These are phyloP conservation scores for Euura lappo DNA, from an alignment of 1,140 invertebrate genomes.

Conservation along the genomic window DNA sequence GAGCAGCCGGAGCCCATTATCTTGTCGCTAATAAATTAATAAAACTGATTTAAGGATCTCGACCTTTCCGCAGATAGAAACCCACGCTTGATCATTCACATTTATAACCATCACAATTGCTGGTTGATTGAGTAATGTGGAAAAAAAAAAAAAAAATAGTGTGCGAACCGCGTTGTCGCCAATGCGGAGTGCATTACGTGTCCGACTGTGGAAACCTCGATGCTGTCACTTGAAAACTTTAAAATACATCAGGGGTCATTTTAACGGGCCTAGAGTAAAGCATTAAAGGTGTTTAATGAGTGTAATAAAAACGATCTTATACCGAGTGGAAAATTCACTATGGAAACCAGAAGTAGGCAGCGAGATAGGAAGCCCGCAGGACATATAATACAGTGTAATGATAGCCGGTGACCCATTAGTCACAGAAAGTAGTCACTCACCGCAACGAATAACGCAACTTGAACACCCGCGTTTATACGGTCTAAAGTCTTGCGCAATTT, in stretches of 20 bases:
- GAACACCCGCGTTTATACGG: not conserved
- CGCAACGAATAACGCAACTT: not conserved
- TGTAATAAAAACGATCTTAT: not conserved
- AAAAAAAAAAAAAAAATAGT: not conserved
- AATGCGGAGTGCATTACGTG: no score
- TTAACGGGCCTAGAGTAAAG: not conserved
- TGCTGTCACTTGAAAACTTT: no score
- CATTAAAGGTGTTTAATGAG: not conserved
- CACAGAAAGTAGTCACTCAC: not conserved
- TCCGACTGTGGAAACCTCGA: no score
- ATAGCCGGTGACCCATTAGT: not conserved
- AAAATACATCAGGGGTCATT: not conserved
- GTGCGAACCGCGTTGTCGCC: no score
- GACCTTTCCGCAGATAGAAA: not conserved
- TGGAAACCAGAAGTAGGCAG: no score
- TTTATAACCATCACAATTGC: not conserved
- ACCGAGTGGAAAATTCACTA: no score
- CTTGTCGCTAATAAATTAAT: conserved; percentile 7
- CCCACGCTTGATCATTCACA: not conserved
- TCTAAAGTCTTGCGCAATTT: not conserved
- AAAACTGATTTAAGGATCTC: not conserved
- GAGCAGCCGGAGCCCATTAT: not conserved
- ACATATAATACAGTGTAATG: no score
- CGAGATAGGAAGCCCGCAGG: no score
- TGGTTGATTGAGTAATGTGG: not conserved